Percentiles rank a stretch among this genome's conserved stretches.
Conservation (phyloP, 2,797 vertebrate genomes). For the Cephalopachus bancanus region DNA sequence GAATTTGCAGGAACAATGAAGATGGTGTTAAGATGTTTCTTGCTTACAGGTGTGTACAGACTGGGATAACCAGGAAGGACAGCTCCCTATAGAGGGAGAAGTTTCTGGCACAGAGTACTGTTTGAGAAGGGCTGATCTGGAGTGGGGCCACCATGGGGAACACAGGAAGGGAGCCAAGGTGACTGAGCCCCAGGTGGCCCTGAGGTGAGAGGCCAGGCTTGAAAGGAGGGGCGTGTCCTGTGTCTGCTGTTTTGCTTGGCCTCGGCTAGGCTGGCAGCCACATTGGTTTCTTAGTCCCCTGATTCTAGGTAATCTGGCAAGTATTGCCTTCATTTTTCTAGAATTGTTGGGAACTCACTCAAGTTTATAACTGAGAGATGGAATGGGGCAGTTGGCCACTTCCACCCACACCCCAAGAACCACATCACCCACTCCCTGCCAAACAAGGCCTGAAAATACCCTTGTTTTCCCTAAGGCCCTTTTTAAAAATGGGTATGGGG, state of each 20-base stretch:
- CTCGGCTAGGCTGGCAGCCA: neutral
- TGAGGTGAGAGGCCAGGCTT: accelerated
- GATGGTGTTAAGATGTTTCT: neutral
- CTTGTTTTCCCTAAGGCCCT: constrained; percentile 29
- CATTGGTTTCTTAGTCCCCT: neutral
- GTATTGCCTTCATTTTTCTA: neutral
- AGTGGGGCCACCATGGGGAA: accelerated
- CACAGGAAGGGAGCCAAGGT: accelerated
- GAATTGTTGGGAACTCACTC: neutral
- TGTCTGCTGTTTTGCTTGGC: neutral
- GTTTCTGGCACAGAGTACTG: neutral
- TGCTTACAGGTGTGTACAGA: neutral
- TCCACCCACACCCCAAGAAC: neutral
- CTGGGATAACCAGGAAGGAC: neutral
- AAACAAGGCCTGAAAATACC: constrained; percentile 47
- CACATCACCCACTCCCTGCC: neutral
- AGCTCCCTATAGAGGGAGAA: neutral
- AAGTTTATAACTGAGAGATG: neutral
- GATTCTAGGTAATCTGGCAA: neutral
- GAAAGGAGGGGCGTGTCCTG: too few relatives aligned
- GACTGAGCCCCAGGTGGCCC: too few relatives aligned
- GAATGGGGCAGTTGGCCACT: neutral
- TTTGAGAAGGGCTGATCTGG: neutral
- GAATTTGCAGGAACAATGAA: neutral
- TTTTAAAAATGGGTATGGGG: neutral